These are phyloP conservation scores for Chaetophractus vellerosus DNA, from an alignment of 2,797 vertebrate genomes.

Conservation along the genomic window DNA sequence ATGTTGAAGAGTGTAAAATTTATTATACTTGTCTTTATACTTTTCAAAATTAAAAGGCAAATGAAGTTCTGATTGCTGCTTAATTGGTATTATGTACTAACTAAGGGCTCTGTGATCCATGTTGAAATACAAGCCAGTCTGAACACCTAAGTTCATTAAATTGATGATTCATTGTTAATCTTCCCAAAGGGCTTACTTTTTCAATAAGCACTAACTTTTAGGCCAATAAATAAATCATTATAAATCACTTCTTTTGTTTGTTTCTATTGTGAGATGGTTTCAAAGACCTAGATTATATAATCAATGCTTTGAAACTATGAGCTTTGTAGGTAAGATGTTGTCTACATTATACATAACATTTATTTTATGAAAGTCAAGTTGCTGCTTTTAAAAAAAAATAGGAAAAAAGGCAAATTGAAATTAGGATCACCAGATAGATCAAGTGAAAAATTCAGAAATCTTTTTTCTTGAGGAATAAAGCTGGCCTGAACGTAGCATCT, in stretches of 20 bases:
- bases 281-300: slow-evolving; percentile 12
- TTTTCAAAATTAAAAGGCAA: slow-evolving; percentile 69
- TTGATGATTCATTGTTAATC: slow-evolving; percentile 62
- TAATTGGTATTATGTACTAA: slow-evolving; percentile 40
- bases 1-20: slow-evolving; percentile 40
- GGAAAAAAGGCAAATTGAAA: slow-evolving; percentile 27
- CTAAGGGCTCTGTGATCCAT: neutral
- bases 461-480: slow-evolving; percentile 57
- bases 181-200: slow-evolving; percentile 67
- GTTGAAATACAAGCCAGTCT: slow-evolving; percentile 43
- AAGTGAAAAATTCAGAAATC: neutral
- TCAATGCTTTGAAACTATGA: slow-evolving; percentile 42
- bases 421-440: neutral
- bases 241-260: slow-evolving; percentile 60
- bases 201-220: slow-evolving; percentile 54
- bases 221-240: slow-evolving; percentile 56
- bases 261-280: slow-evolving; percentile 33
- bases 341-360: neutral
- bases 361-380: neutral
- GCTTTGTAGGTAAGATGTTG: neutral
- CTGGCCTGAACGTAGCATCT: slow-evolving; percentile 44
- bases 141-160: slow-evolving; percentile 60
- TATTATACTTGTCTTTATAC: slow-evolving; percentile 43
- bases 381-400: neutral
- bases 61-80: slow-evolving; percentile 66